Percentiles rank a stretch among this genome's conserved stretches.
Evolutionary conservation across 30 jellyfish, hydroid and myxozoan genomes (phyloP).

Genomic region (Cassiopea andromeda): DNA sequence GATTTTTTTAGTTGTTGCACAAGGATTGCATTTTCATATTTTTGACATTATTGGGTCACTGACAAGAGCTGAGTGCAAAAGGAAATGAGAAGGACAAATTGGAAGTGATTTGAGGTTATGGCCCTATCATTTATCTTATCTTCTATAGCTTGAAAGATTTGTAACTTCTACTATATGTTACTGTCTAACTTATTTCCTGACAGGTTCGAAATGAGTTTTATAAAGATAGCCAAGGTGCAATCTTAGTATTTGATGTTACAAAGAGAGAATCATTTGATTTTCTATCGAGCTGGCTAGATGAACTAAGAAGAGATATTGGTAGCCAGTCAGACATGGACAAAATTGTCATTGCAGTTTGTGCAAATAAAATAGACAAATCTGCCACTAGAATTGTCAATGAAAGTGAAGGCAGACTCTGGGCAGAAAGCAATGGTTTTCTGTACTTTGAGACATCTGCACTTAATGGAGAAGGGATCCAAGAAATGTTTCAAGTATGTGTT

Average conservation of each 20-base stretch:
- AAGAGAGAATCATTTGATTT: constrained; percentile 69
- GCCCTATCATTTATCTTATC: too few species aligned
- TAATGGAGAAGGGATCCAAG: constrained; percentile 86
- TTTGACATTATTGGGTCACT: too few species aligned
- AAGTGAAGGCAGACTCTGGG: constrained; percentile 88
- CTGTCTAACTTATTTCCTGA: neutral
- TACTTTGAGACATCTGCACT: constrained; percentile 91
- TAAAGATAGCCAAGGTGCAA: constrained; percentile 85
- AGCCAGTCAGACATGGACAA: constrained; percentile 58
- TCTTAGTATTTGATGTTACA: constrained; percentile 85
- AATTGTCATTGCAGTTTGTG: constrained; percentile 78
- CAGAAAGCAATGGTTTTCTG: constrained; percentile 73
- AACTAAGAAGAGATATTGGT: constrained; percentile 60
- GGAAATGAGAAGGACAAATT: too few species aligned
- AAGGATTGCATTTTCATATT: too few species aligned
- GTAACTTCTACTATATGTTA: too few species aligned
- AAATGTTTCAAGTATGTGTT: constrained; percentile 58
- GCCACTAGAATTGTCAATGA: constrained; percentile 54
- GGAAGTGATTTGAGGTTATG: too few species aligned
- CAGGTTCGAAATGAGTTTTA: constrained; percentile 93
- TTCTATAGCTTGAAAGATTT: too few species aligned
- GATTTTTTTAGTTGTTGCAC: too few species aligned
- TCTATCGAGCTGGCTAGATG: constrained; percentile 78
- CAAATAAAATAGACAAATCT: constrained; percentile 61
- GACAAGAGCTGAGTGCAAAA: too few species aligned